Evolutionary conservation across 2,113 vertebrate species (phyloP).

Genomic region (Urocynchramus pylzowi): DNA sequence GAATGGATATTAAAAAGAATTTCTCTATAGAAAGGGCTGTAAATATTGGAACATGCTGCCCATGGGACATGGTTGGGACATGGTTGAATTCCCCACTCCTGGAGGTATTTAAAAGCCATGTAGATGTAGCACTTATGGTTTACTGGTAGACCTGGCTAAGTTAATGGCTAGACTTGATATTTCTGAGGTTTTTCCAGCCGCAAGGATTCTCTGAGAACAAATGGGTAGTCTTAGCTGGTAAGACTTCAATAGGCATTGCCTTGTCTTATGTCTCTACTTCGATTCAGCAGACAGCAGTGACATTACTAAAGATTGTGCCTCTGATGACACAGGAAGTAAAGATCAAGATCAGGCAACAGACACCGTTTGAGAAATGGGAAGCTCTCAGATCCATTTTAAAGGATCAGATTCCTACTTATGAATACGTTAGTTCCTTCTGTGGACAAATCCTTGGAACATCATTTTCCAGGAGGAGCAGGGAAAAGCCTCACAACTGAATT

Average conservation of each 20-base stretch:
- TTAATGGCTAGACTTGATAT: neutral
- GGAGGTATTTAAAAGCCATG: neutral
- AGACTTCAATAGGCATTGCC: neutral
- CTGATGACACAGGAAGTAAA: neutral
- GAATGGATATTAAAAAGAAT: neutral
- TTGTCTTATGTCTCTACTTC: neutral
- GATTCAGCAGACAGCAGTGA: neutral
- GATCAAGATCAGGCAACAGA: neutral
- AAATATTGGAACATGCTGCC: neutral
- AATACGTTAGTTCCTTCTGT: neutral
- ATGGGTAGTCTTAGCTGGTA: neutral
- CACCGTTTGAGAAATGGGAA: neutral
- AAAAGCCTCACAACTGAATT: neutral
- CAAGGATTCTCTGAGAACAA: neutral
- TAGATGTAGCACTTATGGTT: neutral
- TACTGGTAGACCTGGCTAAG: neutral
- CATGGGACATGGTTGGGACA: neutral
- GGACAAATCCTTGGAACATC: neutral
- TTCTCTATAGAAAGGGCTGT: neutral
- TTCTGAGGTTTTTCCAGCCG: neutral
- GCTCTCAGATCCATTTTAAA: neutral
- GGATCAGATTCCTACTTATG: neutral
- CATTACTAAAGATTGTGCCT: neutral
- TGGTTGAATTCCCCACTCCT: neutral
- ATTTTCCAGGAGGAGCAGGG: neutral